Base-by-base conservation (phyloP, 92 coral and sea anemone genomes). In the Porites lobata region DNA sequence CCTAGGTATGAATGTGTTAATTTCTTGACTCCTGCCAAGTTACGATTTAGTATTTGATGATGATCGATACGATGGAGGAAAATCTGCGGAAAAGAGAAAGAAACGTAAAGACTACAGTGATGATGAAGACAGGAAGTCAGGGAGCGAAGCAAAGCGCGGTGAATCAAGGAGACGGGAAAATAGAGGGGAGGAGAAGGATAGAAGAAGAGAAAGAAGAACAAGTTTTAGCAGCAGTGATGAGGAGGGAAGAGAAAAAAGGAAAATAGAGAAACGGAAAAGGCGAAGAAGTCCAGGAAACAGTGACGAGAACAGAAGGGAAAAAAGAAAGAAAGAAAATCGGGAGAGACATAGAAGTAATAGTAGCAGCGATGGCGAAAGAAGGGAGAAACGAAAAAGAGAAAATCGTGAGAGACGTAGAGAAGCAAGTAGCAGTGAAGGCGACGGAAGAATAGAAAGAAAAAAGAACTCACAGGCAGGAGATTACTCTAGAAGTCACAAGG, bases 41-140 rank as follows among this genome's bases (percentile, higher is more conserved):
- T 95, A 96, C 71, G 98, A 95, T 79, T 88, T 96, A 63, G 96
- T 96, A 14, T 95, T 92, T 88, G 99, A 95, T 53, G 95, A 87
- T 8, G 77, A 84, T 2, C 86, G 84, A 65, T 43, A 73, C 20
- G 82, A 79, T 72, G 90, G 83, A 38, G 62, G 67, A 22, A 87
- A 63, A 22, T 83, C 82, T 50, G 79, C 32, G 10, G 75, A 84
- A 63, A 86, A 67, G 77, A 84, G 24, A 20, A 87, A 66, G 68
- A 88, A 75, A 84, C 83, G 86, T 76, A 80, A 68, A 68, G 61
- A 58, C 82, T 82, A 80, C 70, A 89, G 38, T 32, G 86, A 94
- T 38, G 83, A 78, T 17, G 77, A 80, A 29, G 68, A 57, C 11
- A 20, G 19, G 50, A 84, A 24, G 58, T 62, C 76, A 43, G 61